Evolutionary conservation across 2,888 invertebrate species (phyloP), one percentile per base, ranked within the genome.

Genomic region (Antheraea yamamai): DNA sequence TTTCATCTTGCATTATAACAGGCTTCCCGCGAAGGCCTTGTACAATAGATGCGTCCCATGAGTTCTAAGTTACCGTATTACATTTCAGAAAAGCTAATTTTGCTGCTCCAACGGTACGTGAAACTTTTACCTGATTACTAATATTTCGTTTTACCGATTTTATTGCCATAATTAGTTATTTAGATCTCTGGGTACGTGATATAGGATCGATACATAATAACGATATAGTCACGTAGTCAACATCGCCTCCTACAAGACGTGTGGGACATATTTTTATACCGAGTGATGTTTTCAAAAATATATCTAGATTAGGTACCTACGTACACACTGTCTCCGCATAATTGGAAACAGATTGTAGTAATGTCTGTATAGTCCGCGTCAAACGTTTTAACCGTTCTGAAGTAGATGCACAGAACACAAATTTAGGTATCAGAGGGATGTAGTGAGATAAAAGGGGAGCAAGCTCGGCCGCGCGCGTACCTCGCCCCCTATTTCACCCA

Each of bases 11-110:
- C 77, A 76, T 78, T 79, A 78, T 81, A 82, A 82, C 83, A 83
- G 79, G 77, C 77, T 83, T 81, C 78, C 75, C 58, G 35, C 35
- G 61, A 64, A 73, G 47, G 80, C 80, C 76, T 81, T 77, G 76
- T 79, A 80, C 80, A 85, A 87, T 84, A 80, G 82, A 88, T 87
- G 84, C 78, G 81, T 86, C 85, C 86, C 87, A 76, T 71, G 84
- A 84, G 84, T 77, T 78, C 75, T 51, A 82, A 83, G 79, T 83
- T 79, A 75, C 72, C 77, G 79, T 78, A 82, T 84, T 81, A 78
- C 78, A 78, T 83, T 82, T 81, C 77, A 79, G 73, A 81, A 80
- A 39, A 64, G 66, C 51, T n/a, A 26, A n/a, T 51, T 64, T 26
- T 47, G 23, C 47, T 47, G n/a, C 74, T 64, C 47, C 26, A 51